Base-by-base conservation (phyloP, 92 coral and sea anemone genomes). In the Pocillopora meandrina region DNA sequence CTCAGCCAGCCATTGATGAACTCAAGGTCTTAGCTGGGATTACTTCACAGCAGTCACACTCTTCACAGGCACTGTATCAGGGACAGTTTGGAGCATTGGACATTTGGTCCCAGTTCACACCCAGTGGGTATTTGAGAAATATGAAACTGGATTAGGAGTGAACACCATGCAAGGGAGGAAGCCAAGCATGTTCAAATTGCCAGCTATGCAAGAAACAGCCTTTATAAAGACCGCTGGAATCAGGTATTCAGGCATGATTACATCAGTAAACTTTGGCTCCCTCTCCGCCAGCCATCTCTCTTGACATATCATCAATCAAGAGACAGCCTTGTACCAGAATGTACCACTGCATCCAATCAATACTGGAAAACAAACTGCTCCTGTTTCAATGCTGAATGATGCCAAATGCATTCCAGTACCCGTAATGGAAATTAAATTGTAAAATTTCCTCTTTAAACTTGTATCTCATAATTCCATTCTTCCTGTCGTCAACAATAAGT, bases 161-260 rank as follows among this genome's bases (percentile, higher is more conserved):
- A 80, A 80, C 61, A 88, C 91, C 12, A 88, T 91, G 94, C 91
- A 91, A 71, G 90, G 94, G 12, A 79, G 94, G 94, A 91, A 81
- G 94, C 90, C 18, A 91, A 91, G 61, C 90, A 91, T 85, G 89
- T 84, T 56, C 90, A 88, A 60, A 88, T 91, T 72, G 85, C 91
- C 2, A 88, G 91, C 75, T 91, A 56, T 80, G 94, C 93, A 11
- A 87, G 78, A 80, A 80, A 91, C 82, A 84, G 81, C 68, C 71
- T 17, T 56, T 81, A 21, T 63, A 87, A 83, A 75, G 79, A 86
- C 59, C n/a, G 93, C 13, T 86, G 93, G 90, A 75, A 21, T 57
- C 85, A 77, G 76, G 86, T 90, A 49, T 89, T 84, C 57, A 74
- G 84, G 66, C 89, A 81, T 89, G 92, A 89, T 52, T 77, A 69